A percentile compares a stretch with the other conserved stretches of the same genome.
Evolutionary conservation across 1,140 invertebrate species (phyloP).

Genomic region (Mycetomoellerius zeteki): DNA sequence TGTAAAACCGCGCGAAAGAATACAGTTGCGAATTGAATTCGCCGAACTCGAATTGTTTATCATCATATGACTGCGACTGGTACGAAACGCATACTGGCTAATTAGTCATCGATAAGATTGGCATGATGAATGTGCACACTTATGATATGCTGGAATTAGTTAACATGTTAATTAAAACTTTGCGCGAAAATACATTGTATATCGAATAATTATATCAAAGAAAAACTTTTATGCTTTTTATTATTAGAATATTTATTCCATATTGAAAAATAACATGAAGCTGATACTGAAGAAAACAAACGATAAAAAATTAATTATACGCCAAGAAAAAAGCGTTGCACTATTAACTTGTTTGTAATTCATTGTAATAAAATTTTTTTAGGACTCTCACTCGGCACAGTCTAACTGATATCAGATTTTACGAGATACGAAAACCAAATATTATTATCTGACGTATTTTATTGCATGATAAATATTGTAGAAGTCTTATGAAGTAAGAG

Average conservation of each 20-base stretch:
- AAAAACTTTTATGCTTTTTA: background rate
- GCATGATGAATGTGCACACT: constrained; percentile 1
- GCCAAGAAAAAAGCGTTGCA: background rate
- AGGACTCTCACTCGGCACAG: background rate
- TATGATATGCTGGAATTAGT: background rate
- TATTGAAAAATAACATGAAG: background rate
- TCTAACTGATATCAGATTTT: constrained; percentile 30
- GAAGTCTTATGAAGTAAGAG: constrained; percentile 2
- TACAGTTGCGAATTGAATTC: constrained; percentile 21
- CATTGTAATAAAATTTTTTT: constrained; percentile 15
- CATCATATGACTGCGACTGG: background rate
- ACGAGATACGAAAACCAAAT: constrained; percentile 13
- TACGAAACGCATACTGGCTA: background rate
- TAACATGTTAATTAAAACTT: background rate
- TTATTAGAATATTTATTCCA: background rate
- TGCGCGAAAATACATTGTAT: background rate
- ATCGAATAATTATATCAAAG: constrained; percentile 6
- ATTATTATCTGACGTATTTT: constrained; percentile 39
- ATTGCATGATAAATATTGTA: constrained; percentile 26
- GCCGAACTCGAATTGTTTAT: background rate
- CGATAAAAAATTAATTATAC: background rate
- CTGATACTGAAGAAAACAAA: background rate
- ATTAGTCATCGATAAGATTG: constrained; percentile 47
- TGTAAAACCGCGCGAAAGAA: background rate
- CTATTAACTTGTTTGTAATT: constrained; percentile 3